A percentile compares a stretch with the other conserved stretches of the same genome.
Evolutionary conservation across 2,113 vertebrate species (phyloP).

Genomic region (Parus major): DNA sequence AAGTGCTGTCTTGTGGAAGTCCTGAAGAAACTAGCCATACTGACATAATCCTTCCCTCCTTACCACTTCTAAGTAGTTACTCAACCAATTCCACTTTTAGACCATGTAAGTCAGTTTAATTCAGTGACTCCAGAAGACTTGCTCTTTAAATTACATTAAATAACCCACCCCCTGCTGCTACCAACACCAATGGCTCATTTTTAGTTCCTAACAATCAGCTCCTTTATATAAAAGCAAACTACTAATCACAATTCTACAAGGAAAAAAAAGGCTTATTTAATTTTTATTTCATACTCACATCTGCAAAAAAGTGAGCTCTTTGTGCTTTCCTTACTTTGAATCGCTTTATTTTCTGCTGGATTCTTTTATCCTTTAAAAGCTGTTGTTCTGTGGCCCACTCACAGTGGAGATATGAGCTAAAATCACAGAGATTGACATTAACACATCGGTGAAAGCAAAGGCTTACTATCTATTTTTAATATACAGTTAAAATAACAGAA

Average conservation of each 20-base stretch:
- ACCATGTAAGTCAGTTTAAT: background rate
- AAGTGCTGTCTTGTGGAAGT: background rate
- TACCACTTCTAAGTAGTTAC: background rate
- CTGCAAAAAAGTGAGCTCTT: slow-evolving; percentile 97
- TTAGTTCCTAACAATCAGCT: background rate
- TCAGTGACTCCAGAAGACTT: background rate
- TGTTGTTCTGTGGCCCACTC: slow-evolving; percentile 98
- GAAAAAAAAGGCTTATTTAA: background rate
- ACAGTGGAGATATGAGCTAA: slow-evolving; percentile 97
- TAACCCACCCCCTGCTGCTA: background rate
- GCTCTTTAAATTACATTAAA: background rate
- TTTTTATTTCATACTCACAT: slow-evolving; percentile 82
- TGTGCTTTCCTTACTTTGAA: slow-evolving; percentile 98
- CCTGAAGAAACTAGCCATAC: background rate
- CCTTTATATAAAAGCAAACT: background rate
- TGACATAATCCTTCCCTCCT: background rate
- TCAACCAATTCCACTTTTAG: background rate
- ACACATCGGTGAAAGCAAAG: slow-evolving; percentile 14
- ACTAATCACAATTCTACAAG: background rate
- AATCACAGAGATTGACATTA: slow-evolving; percentile 42
- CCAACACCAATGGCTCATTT: background rate
- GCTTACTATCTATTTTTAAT: slow-evolving; percentile 12
- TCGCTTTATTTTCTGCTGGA: slow-evolving; percentile 99
- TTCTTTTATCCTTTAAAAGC: slow-evolving; percentile 97
- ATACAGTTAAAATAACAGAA: background rate